These are phyloP conservation scores for Sussaba pulchella DNA, from an alignment of 2,888 invertebrate genomes.

Conservation along the genomic window DNA sequence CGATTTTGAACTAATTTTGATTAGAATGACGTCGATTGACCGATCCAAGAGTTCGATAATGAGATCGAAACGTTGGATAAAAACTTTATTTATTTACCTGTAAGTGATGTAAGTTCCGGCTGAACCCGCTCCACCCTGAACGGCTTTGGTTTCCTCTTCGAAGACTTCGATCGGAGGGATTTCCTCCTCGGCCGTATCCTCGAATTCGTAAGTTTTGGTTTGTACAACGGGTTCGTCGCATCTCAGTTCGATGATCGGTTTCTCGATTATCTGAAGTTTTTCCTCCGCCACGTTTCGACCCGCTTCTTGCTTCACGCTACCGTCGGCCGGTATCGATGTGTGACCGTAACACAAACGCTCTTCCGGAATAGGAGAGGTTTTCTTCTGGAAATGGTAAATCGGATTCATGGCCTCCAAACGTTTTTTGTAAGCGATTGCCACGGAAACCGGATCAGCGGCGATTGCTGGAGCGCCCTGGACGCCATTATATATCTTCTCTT, in stretches of 20 bases:
- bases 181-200: constrained; percentile 66
- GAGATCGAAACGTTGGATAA: too few relatives aligned
- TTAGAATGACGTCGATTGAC: too few relatives aligned
- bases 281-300: constrained; percentile 85
- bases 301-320: constrained; percentile 59
- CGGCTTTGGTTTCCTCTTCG: too few relatives aligned
- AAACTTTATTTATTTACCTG: constrained; percentile 69
- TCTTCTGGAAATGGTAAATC: constrained; percentile 77
- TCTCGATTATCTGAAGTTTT: constrained; percentile 85
- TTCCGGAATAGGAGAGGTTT: constrained; percentile 84
- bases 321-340: constrained; percentile 84
- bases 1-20: too few relatives aligned
- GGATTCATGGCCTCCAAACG: constrained; percentile 75
- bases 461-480: constrained; percentile 8
- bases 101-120: constrained; percentile 68
- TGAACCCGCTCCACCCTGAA: not conserved
- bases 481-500: constrained; percentile 65
- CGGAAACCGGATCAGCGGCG: constrained; percentile 77
- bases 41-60: too few relatives aligned
- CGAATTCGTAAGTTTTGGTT: not conserved
- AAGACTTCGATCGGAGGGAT: constrained; percentile 73
- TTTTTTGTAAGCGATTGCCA: constrained; percentile 74
- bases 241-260: constrained; percentile 85
- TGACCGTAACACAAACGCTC: constrained; percentile 86
- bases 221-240: constrained; percentile 36